These are phyloP conservation scores for Neopipo cinnamomea DNA, from an alignment of 2,113 vertebrate species.

Conservation along the genomic window DNA sequence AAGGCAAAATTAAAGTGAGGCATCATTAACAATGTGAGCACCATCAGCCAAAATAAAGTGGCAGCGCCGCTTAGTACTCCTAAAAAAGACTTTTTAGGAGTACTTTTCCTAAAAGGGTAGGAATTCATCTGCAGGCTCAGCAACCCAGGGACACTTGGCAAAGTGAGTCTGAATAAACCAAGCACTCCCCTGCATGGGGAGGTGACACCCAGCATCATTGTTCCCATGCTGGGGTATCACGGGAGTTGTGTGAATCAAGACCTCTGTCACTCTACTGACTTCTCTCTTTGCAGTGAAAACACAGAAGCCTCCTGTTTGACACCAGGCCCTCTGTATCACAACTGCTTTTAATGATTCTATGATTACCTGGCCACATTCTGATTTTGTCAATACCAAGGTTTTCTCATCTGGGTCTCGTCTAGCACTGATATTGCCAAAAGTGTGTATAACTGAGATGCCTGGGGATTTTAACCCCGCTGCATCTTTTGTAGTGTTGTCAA, in stretches of 20 bases:
- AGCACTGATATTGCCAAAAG: neutral
- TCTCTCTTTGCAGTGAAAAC: neutral
- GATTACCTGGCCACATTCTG: neutral
- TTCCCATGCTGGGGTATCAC: accelerated
- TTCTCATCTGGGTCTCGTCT: neutral
- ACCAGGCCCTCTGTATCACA: neutral
- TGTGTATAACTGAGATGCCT: neutral
- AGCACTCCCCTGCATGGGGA: neutral
- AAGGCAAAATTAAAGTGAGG: neutral
- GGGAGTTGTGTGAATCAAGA: neutral
- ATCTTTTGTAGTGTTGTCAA: neutral
- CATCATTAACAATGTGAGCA: neutral
- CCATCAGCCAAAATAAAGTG: neutral
- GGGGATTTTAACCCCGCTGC: accelerated
- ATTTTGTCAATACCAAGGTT: neutral
- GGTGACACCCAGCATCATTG: neutral
- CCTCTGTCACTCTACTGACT: neutral
- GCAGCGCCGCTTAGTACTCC: too few species aligned
- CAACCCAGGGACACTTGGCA: neutral
- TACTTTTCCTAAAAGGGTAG: neutral
- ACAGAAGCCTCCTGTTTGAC: neutral
- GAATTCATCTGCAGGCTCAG: neutral
- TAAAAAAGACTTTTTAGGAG: neutral
- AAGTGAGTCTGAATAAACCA: neutral
- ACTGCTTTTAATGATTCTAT: neutral